These are phyloP conservation scores for Pseudomugil tenellus DNA, from an alignment of 2,797 vertebrate genomes.

Conservation along the genomic window DNA sequence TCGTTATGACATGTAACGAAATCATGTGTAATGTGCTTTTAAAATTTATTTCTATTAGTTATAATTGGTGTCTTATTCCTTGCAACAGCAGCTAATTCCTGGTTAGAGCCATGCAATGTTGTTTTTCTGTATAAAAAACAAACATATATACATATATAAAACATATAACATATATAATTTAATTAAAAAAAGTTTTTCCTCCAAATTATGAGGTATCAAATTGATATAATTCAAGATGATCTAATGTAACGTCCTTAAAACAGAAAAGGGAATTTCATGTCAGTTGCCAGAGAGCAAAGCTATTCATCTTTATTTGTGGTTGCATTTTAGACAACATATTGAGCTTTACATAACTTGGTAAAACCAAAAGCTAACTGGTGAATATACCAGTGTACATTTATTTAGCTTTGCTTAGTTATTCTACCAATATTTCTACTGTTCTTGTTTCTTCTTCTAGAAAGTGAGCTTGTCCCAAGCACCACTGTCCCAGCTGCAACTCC, in stretches of 20 bases:
- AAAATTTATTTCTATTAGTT: neutral
- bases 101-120: neutral
- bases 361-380: neutral
- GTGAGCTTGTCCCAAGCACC: slow-evolving; percentile 57
- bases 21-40: too few species aligned
- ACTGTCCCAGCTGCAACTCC: slow-evolving; percentile 45
- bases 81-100: neutral
- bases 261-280: neutral
- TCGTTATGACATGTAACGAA: neutral
- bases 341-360: neutral
- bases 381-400: neutral
- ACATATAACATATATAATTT: too few species aligned
- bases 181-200: too few species aligned
- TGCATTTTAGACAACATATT: neutral
- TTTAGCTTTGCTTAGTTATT: slow-evolving; percentile 1
- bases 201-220: too few species aligned
- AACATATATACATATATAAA: too few species aligned
- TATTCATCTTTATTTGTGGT: neutral
- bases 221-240: too few species aligned
- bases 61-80: neutral
- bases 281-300: neutral
- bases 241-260: too few species aligned
- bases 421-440: slow-evolving; percentile 13
- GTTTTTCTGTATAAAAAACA: too few species aligned
- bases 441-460: slow-evolving; percentile 67